These are phyloP conservation scores for Lamellibrachia luymesi DNA, from an alignment of 1,140 invertebrate species.

Conservation along the genomic window DNA sequence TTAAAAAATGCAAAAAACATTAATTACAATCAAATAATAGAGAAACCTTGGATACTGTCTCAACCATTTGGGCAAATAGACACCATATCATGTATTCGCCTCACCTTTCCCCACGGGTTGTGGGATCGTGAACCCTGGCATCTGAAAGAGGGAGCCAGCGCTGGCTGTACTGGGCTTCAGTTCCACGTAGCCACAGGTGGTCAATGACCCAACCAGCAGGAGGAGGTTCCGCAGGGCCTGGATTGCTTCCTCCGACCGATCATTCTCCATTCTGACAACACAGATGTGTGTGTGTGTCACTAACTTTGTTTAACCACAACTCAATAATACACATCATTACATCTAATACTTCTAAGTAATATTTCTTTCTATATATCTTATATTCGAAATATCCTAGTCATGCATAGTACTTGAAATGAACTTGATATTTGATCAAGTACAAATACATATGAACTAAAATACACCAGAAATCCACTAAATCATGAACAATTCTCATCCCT, in stretches of 20 bases:
- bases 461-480: too few relatives aligned
- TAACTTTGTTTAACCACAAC: too few relatives aligned
- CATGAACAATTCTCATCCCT: too few relatives aligned
- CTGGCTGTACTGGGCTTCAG: constrained; percentile 66
- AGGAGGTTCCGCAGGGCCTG: constrained; percentile 89
- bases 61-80: not conserved
- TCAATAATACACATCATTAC: too few relatives aligned
- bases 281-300: not conserved
- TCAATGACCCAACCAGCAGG: constrained; percentile 86
- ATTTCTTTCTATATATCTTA: too few relatives aligned
- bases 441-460: too few relatives aligned
- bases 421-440: too few relatives aligned
- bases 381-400: too few relatives aligned
- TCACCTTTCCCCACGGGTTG: constrained; percentile 84
- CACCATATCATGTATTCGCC: not conserved
- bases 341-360: too few relatives aligned
- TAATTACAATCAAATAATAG: too few relatives aligned
- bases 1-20: too few relatives aligned
- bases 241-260: constrained; percentile 44
- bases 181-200: constrained; percentile 89
- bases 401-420: too few relatives aligned
- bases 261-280: constrained; percentile 42
- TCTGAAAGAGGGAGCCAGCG: constrained; percentile 80
- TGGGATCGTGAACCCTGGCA: constrained; percentile 88
- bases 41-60: not conserved